Base-by-base conservation (phyloP, 2,113 vertebrate species). In the Cheilinus undulatus region DNA sequence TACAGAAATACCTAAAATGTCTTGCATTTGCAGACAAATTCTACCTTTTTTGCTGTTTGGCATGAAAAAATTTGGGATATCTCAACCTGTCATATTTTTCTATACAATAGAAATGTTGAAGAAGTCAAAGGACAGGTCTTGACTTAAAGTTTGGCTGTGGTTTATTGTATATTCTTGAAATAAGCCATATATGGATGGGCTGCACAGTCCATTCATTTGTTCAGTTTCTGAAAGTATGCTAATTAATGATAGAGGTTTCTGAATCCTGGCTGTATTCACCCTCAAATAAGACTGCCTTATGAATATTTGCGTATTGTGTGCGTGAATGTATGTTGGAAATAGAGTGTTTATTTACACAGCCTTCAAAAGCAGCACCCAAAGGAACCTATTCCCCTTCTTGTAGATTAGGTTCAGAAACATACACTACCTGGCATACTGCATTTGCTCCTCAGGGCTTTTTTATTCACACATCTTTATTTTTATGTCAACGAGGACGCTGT, bases 211-310 rank as follows among this genome's bases (percentile, higher is more conserved):
- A 84, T 84, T 70, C 71, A 83, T 80, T 71, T 73, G 65, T 76
- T 88, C 65, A 66, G 72, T 75, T 80, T 68, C 50, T 84, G 54
- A 86, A 88, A 74, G 62, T 68, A 79, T 74, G 36, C 73, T 60
- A 54, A 83, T 84, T 76, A 82, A 64, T 13, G 6, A 77, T 62
- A 48, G 49, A 56, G 45, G 79, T 79, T 79, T 72, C 53, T 59
- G 15, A 62, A 40, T 32, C 67, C 69, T 42, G 52, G 64, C 58
- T 14, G 42, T 20, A 61, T 57, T 10, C 43, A 7, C 17, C 45
- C 40, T 48, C n/a, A 85, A 72, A 79, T 51, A 48, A 57, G 57
- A 72, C 7, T 1, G 5, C 24, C 48, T 62, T 68, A 12, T 3
- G 20, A 28, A 48, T 54, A 32, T 58, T 70, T 46, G 30, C 22